A percentile compares a stretch with the other conserved stretches of the same genome.
phyloP scores from a whole-genome alignment of 2,888 invertebrate species.

The Dryococelus australis region DNA sequence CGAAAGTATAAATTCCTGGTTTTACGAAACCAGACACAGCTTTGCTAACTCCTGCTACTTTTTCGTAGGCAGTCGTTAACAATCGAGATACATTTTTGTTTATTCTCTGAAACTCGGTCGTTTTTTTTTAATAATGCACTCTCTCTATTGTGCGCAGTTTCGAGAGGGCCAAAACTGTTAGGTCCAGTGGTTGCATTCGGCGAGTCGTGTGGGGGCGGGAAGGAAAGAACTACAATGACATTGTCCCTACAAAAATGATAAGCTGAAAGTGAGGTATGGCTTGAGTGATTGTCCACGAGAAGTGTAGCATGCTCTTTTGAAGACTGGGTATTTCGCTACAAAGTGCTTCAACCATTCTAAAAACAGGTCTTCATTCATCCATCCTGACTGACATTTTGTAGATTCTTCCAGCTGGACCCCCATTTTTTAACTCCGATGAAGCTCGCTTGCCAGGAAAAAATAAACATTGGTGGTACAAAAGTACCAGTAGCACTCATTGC shows the following conservation, averaged over 20 bases:
- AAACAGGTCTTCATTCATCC: conserved; percentile 12
- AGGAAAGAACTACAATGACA: conserved; percentile 19
- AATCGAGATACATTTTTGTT: neutral
- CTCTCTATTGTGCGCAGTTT: conserved; percentile 19
- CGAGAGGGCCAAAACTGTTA: neutral
- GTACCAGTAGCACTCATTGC: conserved; percentile 21
- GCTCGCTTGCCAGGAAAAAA: conserved; percentile 4
- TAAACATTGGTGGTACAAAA: conserved; percentile 19
- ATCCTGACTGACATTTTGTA: conserved; percentile 23
- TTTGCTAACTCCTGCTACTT: conserved; percentile 20
- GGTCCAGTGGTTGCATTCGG: conserved; percentile 11
- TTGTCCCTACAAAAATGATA: conserved; percentile 12
- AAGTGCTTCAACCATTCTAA: conserved; percentile 18
- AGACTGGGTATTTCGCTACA: neutral
- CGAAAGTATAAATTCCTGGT: conserved; percentile 22
- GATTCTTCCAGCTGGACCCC: conserved; percentile 21
- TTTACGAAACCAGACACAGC: conserved; percentile 1
- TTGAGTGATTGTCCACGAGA: conserved; percentile 22
- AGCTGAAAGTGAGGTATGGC: conserved; percentile 4
- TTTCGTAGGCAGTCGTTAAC: neutral
- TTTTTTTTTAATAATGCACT: neutral
- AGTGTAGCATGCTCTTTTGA: conserved; percentile 19
- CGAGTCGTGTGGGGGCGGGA: conserved; percentile 13
- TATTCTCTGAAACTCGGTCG: neutral
- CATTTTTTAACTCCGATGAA: neutral